Conservation (phyloP, 2,113 vertebrate genomes). For the Pandion haliaetus region DNA sequence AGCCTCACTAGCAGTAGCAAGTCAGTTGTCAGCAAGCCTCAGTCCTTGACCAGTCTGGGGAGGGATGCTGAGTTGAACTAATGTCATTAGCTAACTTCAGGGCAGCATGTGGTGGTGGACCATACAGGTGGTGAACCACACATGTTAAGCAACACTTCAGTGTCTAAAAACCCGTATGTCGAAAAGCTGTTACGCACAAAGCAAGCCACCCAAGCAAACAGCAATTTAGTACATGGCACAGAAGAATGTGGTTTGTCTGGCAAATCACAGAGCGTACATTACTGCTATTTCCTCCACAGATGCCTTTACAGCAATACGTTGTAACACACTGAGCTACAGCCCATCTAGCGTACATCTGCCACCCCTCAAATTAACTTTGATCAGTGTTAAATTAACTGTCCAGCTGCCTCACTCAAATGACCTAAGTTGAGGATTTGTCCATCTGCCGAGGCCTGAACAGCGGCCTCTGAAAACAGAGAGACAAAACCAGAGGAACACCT, state of each 20-base stretch:
- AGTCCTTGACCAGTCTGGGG: background rate
- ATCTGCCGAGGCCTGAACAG: background rate
- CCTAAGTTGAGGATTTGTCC: background rate
- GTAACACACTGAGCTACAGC: background rate
- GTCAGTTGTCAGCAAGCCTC: background rate
- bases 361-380: background rate
- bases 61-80: background rate
- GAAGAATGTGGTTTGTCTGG: background rate
- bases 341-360: background rate
- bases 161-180: background rate
- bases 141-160: background rate
- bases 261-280: background rate
- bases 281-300: background rate
- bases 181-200: background rate
- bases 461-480: background rate
- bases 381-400: background rate
- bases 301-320: background rate
- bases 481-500: background rate
- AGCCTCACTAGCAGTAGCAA: background rate
- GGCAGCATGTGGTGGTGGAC: background rate
- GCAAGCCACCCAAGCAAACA: background rate
- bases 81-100: background rate
- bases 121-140: background rate
- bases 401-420: background rate
- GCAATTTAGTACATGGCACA: background rate